These are phyloP conservation scores for Actinia equina DNA, from an alignment of 64 coral and sea anemone genomes.

Conservation along the genomic window DNA sequence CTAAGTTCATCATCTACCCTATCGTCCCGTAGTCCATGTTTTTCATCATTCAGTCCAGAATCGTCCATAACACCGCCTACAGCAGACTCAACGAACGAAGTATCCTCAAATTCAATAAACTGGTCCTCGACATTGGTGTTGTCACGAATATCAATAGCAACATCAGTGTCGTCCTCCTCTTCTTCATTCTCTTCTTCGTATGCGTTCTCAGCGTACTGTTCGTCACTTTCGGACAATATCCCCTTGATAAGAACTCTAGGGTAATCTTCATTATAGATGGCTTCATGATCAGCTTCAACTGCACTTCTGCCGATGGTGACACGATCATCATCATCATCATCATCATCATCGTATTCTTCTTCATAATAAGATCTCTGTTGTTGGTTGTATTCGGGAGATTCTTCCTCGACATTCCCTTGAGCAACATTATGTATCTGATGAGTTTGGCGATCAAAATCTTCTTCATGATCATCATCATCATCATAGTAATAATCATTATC, in stretches of 20 bases:
- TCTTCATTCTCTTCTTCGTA: slow-evolving; percentile 16
- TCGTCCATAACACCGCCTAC: not conserved
- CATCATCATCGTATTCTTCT: too few relatives aligned
- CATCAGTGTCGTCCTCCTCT: not conserved
- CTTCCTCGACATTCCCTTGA: too few relatives aligned
- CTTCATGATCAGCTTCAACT: not conserved
- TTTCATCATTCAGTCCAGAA: not conserved
- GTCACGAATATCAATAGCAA: slow-evolving; percentile 16
- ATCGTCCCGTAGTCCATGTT: not conserved
- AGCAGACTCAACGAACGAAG: not conserved
- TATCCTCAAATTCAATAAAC: slow-evolving; percentile 18
- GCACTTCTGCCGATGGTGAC: too few relatives aligned
- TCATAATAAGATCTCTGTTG: too few relatives aligned
- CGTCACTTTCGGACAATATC: not conserved
- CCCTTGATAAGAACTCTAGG: not conserved
- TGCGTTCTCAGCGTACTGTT: not conserved
- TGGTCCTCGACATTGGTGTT: slow-evolving; percentile 16
- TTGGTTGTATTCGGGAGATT: too few relatives aligned
- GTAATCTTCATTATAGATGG: not conserved
- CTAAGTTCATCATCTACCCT: not conserved
- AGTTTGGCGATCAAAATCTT: too few relatives aligned
- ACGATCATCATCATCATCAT: too few relatives aligned
- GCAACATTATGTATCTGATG: too few relatives aligned
- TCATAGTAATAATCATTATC: not conserved
- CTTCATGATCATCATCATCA: too few relatives aligned